phyloP scores from a whole-genome alignment of 2,113 vertebrate genomes.

The Vidua chalybeata region DNA sequence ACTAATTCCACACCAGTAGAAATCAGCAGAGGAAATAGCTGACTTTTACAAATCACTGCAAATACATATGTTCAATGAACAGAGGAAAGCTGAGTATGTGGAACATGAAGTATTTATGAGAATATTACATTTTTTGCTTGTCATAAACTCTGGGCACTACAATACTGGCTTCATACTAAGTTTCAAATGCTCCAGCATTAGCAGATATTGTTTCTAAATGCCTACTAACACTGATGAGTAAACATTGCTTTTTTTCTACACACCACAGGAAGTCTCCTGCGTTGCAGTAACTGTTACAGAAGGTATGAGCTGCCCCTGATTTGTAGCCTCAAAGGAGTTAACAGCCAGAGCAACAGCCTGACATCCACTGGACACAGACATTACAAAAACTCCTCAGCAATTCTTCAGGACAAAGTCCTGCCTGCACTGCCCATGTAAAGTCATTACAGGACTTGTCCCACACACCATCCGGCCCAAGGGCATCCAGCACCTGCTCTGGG shows the following conservation, averaged over 20 bases:
- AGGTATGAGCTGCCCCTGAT: background rate
- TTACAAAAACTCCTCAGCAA: background rate
- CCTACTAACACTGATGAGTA: background rate
- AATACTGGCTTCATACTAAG: background rate
- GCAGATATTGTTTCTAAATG: background rate
- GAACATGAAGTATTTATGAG: background rate
- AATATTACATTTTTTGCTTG: background rate
- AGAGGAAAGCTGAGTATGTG: background rate
- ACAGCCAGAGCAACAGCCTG: background rate
- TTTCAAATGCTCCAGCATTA: background rate
- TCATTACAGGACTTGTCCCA: background rate
- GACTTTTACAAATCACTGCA: background rate
- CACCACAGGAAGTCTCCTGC: background rate
- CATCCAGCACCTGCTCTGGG: background rate
- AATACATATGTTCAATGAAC: rapidly evolving
- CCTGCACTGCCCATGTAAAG: rapidly evolving
- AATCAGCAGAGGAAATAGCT: background rate
- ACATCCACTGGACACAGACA: rapidly evolving
- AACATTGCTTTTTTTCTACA: background rate
- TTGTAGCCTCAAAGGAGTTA: background rate
- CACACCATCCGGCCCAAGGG: rapidly evolving
- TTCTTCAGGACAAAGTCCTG: background rate
- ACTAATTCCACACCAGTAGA: background rate
- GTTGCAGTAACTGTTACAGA: rapidly evolving
- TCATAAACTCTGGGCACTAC: background rate